Evolutionary conservation across 2,888 invertebrate species (phyloP).

Genomic region (Meganola albula): DNA sequence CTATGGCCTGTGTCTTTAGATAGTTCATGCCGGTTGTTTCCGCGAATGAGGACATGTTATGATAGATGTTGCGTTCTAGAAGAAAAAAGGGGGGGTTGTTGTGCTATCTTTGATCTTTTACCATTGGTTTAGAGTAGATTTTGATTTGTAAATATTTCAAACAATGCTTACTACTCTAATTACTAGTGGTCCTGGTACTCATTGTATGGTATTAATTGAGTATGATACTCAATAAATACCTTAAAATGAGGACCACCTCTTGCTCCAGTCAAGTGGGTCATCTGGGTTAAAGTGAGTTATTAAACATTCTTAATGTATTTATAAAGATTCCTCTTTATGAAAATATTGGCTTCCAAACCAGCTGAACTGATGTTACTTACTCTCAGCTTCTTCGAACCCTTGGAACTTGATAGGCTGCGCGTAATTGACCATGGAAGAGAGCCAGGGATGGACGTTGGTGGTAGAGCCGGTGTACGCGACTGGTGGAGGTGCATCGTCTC

Average conservation of each 20-base stretch:
- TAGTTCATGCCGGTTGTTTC: slow-evolving; percentile 98
- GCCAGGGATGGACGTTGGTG: slow-evolving; percentile 98
- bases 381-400: slow-evolving; percentile 97
- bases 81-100: slow-evolving; percentile 19
- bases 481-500: slow-evolving; percentile 80
- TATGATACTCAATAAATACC: no score
- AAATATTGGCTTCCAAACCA: no score
- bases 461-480: slow-evolving; percentile 97
- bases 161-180: no score
- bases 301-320: no score
- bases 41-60: slow-evolving; percentile 99
- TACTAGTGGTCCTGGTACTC: no score
- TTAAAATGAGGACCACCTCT: no score
- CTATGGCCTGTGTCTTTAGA: slow-evolving; percentile 96
- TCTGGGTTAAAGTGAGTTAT: no score
- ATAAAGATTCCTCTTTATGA: no score
- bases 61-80: slow-evolving; percentile 95
- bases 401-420: slow-evolving; percentile 99
- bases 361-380: slow-evolving; percentile 82
- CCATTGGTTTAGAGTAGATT: no score
- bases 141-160: no score
- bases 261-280: no score
- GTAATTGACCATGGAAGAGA: slow-evolving; percentile 99
- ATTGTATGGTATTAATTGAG: no score
- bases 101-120: neutral